A percentile compares a stretch with the other conserved stretches of the same genome.
phyloP scores from a whole-genome alignment of 2,888 invertebrate genomes.

The Myopa tessellatipennis region DNA sequence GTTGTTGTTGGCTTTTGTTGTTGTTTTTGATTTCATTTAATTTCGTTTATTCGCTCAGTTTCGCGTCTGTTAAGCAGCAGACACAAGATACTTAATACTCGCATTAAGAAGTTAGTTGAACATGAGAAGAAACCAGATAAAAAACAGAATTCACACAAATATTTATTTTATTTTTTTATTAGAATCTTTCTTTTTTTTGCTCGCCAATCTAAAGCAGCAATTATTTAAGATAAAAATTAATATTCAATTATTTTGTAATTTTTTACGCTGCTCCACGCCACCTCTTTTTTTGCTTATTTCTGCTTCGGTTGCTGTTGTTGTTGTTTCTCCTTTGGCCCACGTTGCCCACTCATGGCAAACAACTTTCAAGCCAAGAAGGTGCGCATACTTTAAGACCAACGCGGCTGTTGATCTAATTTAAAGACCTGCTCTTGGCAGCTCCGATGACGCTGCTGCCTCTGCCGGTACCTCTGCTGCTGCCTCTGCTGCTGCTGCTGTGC shows the following conservation, averaged over 20 bases:
- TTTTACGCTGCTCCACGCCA: too few relatives aligned
- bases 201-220: neutral
- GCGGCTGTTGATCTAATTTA: conserved; percentile 3
- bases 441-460: too few relatives aligned
- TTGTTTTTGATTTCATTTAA: too few relatives aligned
- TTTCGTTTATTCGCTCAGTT: too few relatives aligned
- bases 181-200: neutral
- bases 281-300: neutral
- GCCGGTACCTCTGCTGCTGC: too few relatives aligned
- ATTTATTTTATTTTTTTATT: neutral
- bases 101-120: too few relatives aligned
- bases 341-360: conserved; percentile 23
- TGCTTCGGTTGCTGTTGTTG: neutral
- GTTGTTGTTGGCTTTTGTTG: neutral
- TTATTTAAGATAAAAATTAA: neutral
- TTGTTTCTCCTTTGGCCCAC: conserved; percentile 8
- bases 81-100: too few relatives aligned
- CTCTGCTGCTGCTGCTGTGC: neutral
- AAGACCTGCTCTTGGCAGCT: neutral
- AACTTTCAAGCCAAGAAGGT: conserved; percentile 25
- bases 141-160: too few relatives aligned
- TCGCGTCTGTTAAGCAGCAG: too few relatives aligned
- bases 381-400: neutral
- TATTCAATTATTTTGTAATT: conserved; percentile 4
- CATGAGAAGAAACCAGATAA: too few relatives aligned